Evolutionary conservation across 2,113 vertebrate species (phyloP), one percentile per base, ranked within the genome.

Genomic region (Ramphastos sulfuratus): DNA sequence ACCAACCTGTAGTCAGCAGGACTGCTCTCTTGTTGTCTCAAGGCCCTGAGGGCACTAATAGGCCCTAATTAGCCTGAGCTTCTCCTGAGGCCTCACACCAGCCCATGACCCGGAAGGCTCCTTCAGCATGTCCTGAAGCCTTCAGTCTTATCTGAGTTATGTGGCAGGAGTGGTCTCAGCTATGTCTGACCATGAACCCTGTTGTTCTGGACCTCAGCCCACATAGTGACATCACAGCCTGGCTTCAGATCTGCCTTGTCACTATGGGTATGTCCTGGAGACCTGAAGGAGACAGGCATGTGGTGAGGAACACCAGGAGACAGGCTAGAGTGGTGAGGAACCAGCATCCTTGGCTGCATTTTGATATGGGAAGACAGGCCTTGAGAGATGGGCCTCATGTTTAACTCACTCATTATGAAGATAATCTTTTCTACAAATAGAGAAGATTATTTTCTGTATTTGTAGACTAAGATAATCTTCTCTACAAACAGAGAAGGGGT

Each of bases 141-240:
- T 15, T 39, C 27, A 23, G 23, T 27, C n/a, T 9, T 35, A 4
- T 9, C 27, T n/a, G 10, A 76, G 24, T 15, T 31, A 3, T 0
- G 0, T 8, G 50, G 4, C 6, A 20, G 1, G n/a, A 42, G 9
- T 3, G 25, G 50, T 44, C 21, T n/a, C 7, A 27, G 1, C 14
- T 10, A 6, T 35, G n/a, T 11, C 24, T 69, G n/a, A 18, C 14
- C 4, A 4, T 9, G 19, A 61, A 33, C 5, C 16, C 13, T 63
- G 15, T 6, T 56, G 8, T 37, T 20, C 31, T 58, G 30, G 54
- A 15, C 12, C 7, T 10, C 33, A 73, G 0, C 4, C 1, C 16
- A 6, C 28, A 7, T 10, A 6, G 11, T 17, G 79, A 14, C 0
- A 0, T 1, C 1, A 1, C n/a, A 54, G 13, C 13, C 44, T 54